Evolutionary conservation across 2,888 invertebrate species (phyloP), one percentile per base, ranked within the genome.

Genomic region (Yponomeuta plumbellus): DNA sequence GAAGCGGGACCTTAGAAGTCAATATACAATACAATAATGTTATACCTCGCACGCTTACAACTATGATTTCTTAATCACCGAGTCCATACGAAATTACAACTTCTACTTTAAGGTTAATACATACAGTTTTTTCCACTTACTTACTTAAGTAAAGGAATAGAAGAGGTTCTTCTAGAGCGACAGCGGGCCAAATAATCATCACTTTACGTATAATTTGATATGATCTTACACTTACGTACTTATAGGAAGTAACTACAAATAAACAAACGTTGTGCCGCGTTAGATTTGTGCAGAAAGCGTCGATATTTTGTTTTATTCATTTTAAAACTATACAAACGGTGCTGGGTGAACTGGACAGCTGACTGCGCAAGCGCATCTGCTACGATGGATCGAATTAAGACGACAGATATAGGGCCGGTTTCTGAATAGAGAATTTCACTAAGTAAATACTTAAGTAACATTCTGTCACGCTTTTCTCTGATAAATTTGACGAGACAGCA

Each of bases 161-260:
- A 83, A 81, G 44, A 17, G 44, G 44, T 17, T 83, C 80, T 76
- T 73, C 81, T 85, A 86, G 86, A 85, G 86, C 65, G 5, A 66
- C 65, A 26, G 26, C 86, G 81, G 78, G 76, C 73, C 73, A 72
- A 72, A 77, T 80, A 79, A 72, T 68, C 77, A 76, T 73, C 71
- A 39, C 21, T 80, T 88, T 90, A 90, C 90, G 90, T 90, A 89
- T 90, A 88, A 88, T 86, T 82, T 90, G 90, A 90, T 90, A 90
- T 90, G 90, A 90, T 88, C 83, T 81, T 80, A 85, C 73, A 85
- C 82, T 84, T 85, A 34, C 8, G 34, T 34, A 83, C 66, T 77
- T 70, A 68, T 70, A 66, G 72, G 74, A 77, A 75, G 74, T 75
- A 74, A 78, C 78, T 83, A 83, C 78, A 78, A 80, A 83, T 76